phyloP scores from a whole-genome alignment of 30 jellyfish, hydroid and myxozoan species.

The Clytia hemisphaerica region DNA sequence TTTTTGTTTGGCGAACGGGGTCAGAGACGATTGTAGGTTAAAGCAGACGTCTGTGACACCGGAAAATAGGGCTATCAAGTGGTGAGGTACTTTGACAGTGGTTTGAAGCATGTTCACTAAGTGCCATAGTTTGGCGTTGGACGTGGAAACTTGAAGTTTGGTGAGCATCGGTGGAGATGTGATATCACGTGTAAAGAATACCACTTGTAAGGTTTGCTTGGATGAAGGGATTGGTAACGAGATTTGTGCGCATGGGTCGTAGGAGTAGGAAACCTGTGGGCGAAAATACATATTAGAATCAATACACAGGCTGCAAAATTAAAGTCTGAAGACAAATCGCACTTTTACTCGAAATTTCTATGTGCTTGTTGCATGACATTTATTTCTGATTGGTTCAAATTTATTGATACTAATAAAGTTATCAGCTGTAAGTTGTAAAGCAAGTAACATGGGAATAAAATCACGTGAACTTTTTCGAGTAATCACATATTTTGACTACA shows the following conservation, averaged over 20 bases:
- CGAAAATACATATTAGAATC: not conserved
- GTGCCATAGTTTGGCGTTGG: constrained; percentile 75
- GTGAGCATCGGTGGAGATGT: constrained; percentile 40
- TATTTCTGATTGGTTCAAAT: too few relatives aligned
- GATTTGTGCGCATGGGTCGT: constrained; percentile 88
- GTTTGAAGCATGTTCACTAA: constrained; percentile 58
- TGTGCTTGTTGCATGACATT: too few relatives aligned
- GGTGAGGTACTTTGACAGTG: constrained; percentile 47
- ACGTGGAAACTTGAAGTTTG: constrained; percentile 53
- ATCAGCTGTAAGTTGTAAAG: too few relatives aligned
- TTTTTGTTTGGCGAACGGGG: constrained; percentile 16
- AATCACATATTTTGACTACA: too few relatives aligned
- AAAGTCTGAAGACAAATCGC: too few relatives aligned
- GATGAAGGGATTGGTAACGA: constrained; percentile 86
- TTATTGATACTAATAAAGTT: too few relatives aligned
- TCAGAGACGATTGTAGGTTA: constrained; percentile 47
- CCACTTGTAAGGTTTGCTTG: constrained; percentile 31
- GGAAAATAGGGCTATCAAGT: constrained; percentile 42
- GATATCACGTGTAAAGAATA: constrained; percentile 48
- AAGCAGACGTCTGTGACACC: constrained; percentile 42
- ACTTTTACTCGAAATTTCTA: too few relatives aligned
- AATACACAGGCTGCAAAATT: too few relatives aligned
- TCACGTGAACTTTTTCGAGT: too few relatives aligned
- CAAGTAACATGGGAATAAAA: too few relatives aligned
- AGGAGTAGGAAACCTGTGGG: constrained; percentile 74